phyloP scores from a whole-genome alignment of 1,140 invertebrate species.

The Bombus impatiens region DNA sequence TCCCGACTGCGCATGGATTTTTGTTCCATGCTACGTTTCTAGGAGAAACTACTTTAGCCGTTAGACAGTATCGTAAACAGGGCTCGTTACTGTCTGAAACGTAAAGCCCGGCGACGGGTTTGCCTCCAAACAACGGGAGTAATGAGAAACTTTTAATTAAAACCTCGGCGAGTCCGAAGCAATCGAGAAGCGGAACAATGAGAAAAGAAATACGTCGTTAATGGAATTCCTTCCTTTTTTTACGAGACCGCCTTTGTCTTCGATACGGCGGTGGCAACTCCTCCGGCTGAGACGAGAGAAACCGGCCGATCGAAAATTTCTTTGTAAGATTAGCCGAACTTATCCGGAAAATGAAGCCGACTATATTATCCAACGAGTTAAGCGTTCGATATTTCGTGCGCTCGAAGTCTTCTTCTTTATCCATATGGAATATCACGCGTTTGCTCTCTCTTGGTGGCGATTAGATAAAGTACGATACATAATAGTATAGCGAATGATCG shows the following conservation, averaged over 20 bases:
- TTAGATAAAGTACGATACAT: background rate
- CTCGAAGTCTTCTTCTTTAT: background rate
- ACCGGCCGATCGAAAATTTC: constrained; percentile 54
- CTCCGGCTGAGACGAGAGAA: background rate
- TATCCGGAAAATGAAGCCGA: background rate
- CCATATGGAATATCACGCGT: background rate
- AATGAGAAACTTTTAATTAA: constrained; percentile 79
- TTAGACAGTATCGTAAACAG: constrained; percentile 69
- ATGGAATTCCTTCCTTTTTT: constrained; percentile 63
- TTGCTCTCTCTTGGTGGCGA: background rate
- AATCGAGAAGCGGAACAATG: constrained; percentile 72
- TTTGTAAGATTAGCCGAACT: constrained; percentile 27
- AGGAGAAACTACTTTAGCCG: constrained; percentile 56
- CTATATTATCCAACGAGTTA: constrained; percentile 25
- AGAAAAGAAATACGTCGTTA: constrained; percentile 72
- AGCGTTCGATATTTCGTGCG: background rate
- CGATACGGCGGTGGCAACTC: constrained; percentile 29
- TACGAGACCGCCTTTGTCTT: constrained; percentile 61
- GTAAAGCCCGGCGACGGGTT: constrained; percentile 65
- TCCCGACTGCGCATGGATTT: constrained; percentile 43
- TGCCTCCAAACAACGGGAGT: constrained; percentile 71
- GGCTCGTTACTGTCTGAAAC: constrained; percentile 68
- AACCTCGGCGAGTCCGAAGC: constrained; percentile 68
- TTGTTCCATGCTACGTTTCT: constrained; percentile 23
- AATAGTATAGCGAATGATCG: background rate